Conservation (phyloP, 1,140 invertebrate species). For the Octopus bimaculoides region DNA sequence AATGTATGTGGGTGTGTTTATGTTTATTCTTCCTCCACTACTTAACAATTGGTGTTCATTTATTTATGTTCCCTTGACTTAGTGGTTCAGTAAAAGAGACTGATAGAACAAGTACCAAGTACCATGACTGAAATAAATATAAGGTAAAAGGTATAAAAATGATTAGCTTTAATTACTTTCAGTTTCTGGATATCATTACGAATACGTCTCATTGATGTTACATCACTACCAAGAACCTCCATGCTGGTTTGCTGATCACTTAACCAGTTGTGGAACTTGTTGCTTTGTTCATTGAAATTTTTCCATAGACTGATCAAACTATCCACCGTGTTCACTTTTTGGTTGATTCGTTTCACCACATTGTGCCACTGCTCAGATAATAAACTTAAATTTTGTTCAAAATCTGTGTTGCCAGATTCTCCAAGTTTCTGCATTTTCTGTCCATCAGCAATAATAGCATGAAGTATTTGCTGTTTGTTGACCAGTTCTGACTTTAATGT, state of each 20-base stretch:
- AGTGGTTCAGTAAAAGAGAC: too few relatives aligned
- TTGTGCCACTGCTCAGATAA: conserved; percentile 83
- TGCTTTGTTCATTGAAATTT: conserved; percentile 72
- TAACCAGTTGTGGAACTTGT: conserved; percentile 74
- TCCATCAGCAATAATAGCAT: conserved; percentile 52
- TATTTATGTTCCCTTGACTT: too few relatives aligned
- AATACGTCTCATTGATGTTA: conserved; percentile 40
- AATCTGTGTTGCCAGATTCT: conserved; percentile 46
- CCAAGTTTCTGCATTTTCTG: conserved; percentile 47
- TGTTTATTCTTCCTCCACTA: too few relatives aligned
- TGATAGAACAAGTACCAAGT: not conserved
- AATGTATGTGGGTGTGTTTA: too few relatives aligned
- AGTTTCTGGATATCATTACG: conserved; percentile 41
- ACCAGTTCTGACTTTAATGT: conserved; percentile 49
- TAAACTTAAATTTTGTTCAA: conserved; percentile 68
- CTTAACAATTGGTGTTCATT: too few relatives aligned
- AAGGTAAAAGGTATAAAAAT: not conserved
- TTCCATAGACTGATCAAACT: conserved; percentile 77
- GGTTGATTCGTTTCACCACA: conserved; percentile 76
- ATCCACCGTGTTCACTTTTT: conserved; percentile 71
- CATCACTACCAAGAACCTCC: conserved; percentile 58
- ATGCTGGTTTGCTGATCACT: conserved; percentile 74
- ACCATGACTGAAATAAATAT: not conserved
- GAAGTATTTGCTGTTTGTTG: conserved; percentile 49
- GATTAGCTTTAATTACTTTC: conserved; percentile 30